Evolutionary conservation across 2,888 invertebrate genomes (phyloP).

Genomic region (Plagiodera versicolora): DNA sequence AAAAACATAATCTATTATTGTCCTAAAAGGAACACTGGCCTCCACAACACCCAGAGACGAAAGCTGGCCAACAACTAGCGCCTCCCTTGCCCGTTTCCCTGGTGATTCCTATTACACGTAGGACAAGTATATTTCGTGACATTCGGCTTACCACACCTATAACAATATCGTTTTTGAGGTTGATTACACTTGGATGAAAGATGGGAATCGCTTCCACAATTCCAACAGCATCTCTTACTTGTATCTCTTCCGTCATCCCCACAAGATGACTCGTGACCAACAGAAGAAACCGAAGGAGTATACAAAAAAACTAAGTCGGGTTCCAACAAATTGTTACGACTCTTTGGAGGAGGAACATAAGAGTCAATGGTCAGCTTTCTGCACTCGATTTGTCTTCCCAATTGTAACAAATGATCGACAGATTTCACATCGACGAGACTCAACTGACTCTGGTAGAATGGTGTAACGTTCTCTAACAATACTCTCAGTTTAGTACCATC

Average conservation of each 20-base stretch:
- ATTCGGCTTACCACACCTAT: conserved; percentile 7
- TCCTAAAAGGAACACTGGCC: background rate
- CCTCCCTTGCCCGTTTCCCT: no score
- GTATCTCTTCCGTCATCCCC: background rate
- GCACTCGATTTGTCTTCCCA: conserved; percentile 23
- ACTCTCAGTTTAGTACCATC: conserved; percentile 22
- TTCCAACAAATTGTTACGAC: conserved; percentile 10
- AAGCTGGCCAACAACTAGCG: no score
- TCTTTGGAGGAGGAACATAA: background rate
- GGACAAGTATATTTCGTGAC: no score
- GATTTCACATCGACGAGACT: conserved; percentile 21
- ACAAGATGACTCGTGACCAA: background rate
- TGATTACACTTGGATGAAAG: background rate
- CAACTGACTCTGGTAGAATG: conserved; percentile 28
- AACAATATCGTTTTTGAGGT: conserved; percentile 8
- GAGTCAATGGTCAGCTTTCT: conserved; percentile 17
- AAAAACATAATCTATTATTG: conserved; percentile 1
- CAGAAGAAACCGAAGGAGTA: conserved; percentile 1
- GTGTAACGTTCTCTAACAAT: conserved; percentile 24
- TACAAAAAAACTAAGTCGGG: conserved; percentile 16
- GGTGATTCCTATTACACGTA: no score
- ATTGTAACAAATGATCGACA: conserved; percentile 18
- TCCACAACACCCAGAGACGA: background rate
- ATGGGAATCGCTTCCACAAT: conserved; percentile 10
- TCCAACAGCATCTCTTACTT: conserved; percentile 11